phyloP scores from a whole-genome alignment of 2,797 vertebrate genomes.

The Eospalax fontanierii region DNA sequence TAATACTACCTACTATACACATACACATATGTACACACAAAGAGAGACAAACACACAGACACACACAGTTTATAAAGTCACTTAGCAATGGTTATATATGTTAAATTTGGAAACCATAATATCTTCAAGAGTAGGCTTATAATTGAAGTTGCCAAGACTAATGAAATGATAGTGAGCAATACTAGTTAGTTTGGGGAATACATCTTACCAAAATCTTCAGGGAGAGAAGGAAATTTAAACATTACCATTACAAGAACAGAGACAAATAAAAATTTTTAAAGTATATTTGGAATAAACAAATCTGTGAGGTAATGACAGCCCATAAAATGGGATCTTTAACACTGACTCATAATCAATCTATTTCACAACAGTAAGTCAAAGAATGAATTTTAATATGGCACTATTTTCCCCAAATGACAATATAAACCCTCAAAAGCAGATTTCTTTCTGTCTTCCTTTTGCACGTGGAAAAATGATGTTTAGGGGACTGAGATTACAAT shows the following conservation, averaged over 20 bases:
- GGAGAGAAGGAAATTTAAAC: not conserved
- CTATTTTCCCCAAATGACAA: not conserved
- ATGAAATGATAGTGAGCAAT: not conserved
- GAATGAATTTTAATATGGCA: not conserved
- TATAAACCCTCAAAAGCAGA: not conserved
- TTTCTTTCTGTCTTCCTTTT: not conserved
- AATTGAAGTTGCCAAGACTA: not conserved
- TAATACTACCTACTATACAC: not conserved
- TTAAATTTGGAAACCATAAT: not conserved
- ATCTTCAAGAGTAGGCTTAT: not conserved
- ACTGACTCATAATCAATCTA: not conserved
- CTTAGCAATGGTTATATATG: not conserved
- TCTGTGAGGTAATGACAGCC: not conserved
- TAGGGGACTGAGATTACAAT: no score
- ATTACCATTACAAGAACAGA: not conserved
- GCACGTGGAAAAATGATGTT: not conserved
- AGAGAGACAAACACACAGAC: not conserved
- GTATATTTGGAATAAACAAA: not conserved
- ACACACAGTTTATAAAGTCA: not conserved
- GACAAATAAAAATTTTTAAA: not conserved
- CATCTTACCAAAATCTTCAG: not conserved
- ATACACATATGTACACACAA: not conserved
- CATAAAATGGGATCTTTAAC: not conserved
- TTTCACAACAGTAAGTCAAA: not conserved
- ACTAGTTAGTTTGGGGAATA: not conserved